Percentiles rank a stretch among this genome's conserved stretches.
Conservation (phyloP, 1,140 invertebrate genomes). For the Drosophila lacteicornis region DNA sequence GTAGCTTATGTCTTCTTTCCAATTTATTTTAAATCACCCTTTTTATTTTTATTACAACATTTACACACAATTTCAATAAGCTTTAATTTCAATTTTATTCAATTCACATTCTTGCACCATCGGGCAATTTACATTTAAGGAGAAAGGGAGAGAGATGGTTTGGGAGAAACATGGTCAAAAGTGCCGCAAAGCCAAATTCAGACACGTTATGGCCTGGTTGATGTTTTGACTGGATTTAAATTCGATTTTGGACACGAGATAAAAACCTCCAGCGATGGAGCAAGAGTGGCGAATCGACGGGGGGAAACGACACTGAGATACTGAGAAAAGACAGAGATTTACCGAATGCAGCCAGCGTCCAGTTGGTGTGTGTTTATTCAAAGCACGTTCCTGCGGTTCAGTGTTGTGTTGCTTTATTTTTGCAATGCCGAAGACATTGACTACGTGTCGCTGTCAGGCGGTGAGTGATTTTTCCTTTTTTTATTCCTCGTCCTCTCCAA, state of each 20-base stretch:
- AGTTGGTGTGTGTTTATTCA: conserved; percentile 60
- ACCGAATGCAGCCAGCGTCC: conserved; percentile 36
- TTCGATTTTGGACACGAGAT: conserved; percentile 77
- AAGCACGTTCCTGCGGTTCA: conserved; percentile 73
- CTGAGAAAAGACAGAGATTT: conserved; percentile 30
- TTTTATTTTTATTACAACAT: conserved; percentile 13
- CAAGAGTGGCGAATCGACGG: conserved; percentile 20
- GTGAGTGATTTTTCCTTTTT: conserved; percentile 45
- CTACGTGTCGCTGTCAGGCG: conserved; percentile 75
- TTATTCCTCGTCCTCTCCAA: conserved; percentile 33
- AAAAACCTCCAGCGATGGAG: conserved; percentile 55
- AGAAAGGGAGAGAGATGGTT: conserved; percentile 14
- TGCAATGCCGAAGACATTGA: conserved; percentile 43
- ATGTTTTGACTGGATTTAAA: conserved; percentile 74
- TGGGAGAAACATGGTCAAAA: conserved; percentile 53
- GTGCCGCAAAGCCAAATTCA: conserved; percentile 60
- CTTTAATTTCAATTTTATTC: conserved; percentile 26
- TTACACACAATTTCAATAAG: conserved; percentile 17
- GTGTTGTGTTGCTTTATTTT: conserved; percentile 29
- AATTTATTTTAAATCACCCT: background rate
- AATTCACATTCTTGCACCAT: conserved; percentile 56
- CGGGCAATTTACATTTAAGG: conserved; percentile 47
- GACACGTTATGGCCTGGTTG: conserved; percentile 63
- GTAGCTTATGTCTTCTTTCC: background rate
- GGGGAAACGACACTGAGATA: conserved; percentile 4